These are phyloP conservation scores for Pitangus sulphuratus DNA, from an alignment of 2,797 vertebrate genomes.

Conservation along the genomic window DNA sequence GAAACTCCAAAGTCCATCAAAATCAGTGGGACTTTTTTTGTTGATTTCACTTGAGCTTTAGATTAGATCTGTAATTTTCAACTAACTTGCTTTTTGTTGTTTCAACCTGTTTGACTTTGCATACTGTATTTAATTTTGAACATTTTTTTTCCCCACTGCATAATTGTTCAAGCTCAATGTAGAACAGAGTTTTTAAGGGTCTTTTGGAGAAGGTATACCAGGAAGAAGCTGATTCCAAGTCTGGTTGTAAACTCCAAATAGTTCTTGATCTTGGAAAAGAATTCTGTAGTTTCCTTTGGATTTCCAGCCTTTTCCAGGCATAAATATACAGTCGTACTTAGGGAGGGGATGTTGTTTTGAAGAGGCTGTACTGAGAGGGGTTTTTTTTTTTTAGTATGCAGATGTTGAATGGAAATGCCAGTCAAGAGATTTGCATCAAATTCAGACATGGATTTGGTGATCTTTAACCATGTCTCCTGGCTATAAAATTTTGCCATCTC, in stretches of 20 bases:
- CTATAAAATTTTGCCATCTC: neutral
- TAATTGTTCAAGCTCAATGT: neutral
- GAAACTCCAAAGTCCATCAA: neutral
- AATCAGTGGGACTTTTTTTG: conserved; percentile 10
- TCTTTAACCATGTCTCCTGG: neutral
- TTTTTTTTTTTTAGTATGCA: neutral
- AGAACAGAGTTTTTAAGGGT: neutral
- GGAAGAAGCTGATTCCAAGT: neutral
- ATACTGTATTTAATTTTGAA: neutral
- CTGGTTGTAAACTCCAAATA: neutral
- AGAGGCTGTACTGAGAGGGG: neutral
- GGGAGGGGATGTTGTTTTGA: neutral
- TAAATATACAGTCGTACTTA: neutral
- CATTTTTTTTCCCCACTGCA: neutral
- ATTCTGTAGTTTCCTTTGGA: neutral
- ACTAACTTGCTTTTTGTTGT: neutral
- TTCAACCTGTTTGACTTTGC: neutral
- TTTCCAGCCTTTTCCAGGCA: neutral
- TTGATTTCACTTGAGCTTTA: conserved; percentile 52
- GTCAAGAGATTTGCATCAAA: neutral
- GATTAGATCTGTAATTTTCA: conserved; percentile 60
- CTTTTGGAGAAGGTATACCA: neutral
- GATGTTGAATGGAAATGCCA: neutral
- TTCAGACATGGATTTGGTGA: neutral
- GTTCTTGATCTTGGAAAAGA: neutral